These are phyloP conservation scores for Herpetotheres cachinnans DNA, from an alignment of 2,113 vertebrate species.

Conservation along the genomic window DNA sequence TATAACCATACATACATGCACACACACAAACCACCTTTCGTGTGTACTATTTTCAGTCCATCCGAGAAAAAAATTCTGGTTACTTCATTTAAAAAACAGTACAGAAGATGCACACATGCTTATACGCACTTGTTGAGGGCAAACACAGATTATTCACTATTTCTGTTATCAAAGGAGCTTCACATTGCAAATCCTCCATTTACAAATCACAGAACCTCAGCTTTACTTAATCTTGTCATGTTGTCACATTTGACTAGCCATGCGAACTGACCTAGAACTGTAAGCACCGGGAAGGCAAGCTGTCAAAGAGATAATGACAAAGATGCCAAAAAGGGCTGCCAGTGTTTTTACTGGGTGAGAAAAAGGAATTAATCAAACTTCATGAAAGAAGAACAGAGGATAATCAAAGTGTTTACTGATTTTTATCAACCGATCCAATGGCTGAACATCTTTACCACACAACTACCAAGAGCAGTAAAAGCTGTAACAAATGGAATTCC, in stretches of 20 bases:
- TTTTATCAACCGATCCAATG: neutral
- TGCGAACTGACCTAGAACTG: constrained; percentile 58
- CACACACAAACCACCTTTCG: neutral
- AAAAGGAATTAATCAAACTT: constrained; percentile 31
- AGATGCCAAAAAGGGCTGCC: constrained; percentile 30
- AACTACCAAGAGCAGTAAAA: neutral
- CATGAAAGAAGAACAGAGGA: neutral
- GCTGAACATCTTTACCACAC: neutral
- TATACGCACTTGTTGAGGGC: neutral
- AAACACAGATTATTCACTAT: constrained; percentile 34
- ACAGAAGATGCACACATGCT: neutral
- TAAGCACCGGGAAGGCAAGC: constrained; percentile 17
- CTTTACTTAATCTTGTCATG: constrained; percentile 66
- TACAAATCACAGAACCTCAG: constrained; percentile 58
- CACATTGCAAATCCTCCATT: constrained; percentile 49
- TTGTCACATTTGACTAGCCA: constrained; percentile 61
- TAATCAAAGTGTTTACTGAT: constrained; percentile 24
- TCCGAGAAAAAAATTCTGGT: neutral
- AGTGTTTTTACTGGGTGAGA: neutral
- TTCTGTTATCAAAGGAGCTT: constrained; percentile 57
- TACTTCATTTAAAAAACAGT: neutral
- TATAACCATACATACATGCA: neutral
- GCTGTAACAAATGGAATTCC: neutral
- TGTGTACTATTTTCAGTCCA: neutral
- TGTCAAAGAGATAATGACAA: constrained; percentile 48